Evolutionary conservation across 2,113 vertebrate species (phyloP).

Genomic region (Xenopus borealis): DNA sequence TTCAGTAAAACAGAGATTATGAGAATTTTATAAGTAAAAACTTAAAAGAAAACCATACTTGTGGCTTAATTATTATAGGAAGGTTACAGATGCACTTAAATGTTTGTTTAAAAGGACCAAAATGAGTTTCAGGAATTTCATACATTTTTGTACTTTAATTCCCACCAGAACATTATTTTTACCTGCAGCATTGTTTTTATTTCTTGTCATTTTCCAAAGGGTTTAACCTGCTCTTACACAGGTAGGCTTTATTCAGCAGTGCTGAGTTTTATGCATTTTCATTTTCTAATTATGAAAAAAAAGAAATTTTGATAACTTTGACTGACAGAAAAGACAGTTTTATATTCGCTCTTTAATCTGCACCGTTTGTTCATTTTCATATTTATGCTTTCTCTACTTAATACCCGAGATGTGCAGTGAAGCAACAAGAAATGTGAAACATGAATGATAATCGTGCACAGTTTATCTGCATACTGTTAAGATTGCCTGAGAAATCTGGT

Average conservation of each 20-base stretch:
- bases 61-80: too few relatives aligned
- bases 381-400: constrained; percentile 45
- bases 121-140: too few relatives aligned
- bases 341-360: constrained; percentile 40
- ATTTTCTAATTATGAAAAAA: constrained; percentile 40
- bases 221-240: too few relatives aligned
- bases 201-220: background rate
- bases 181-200: background rate
- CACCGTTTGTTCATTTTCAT: constrained; percentile 44
- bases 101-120: too few relatives aligned
- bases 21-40: too few relatives aligned
- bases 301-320: constrained; percentile 36
- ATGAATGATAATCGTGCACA: constrained; percentile 43
- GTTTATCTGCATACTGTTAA: constrained; percentile 43
- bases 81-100: too few relatives aligned
- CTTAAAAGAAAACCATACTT: too few relatives aligned
- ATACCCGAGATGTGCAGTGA: constrained; percentile 41
- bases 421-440: constrained; percentile 37
- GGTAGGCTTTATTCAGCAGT: constrained; percentile 18
- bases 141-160: background rate
- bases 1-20: too few relatives aligned
- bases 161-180: constrained; percentile 11
- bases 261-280: constrained; percentile 20
- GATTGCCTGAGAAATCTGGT: constrained; percentile 43
- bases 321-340: constrained; percentile 41